These are phyloP conservation scores for Yponomeuta cagnagella DNA, from an alignment of 2,888 invertebrate genomes.

Conservation along the genomic window DNA sequence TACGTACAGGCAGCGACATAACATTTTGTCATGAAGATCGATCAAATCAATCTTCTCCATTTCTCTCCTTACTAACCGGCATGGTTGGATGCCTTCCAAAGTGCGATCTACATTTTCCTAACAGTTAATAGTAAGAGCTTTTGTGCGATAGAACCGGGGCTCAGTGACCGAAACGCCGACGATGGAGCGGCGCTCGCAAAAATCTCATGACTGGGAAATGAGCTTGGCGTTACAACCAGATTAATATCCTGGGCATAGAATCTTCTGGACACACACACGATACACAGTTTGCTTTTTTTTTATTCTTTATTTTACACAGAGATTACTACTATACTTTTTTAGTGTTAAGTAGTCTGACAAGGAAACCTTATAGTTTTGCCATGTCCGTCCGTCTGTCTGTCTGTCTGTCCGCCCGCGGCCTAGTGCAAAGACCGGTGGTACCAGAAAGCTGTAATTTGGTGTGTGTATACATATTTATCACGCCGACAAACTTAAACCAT, in stretches of 20 bases:
- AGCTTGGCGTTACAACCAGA: not conserved
- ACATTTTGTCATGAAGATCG: too few relatives aligned
- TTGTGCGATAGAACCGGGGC: not conserved
- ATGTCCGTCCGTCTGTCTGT: too few relatives aligned
- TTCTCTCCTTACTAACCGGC: not conserved
- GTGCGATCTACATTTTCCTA: not conserved
- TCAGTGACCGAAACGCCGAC: not conserved
- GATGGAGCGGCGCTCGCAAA: not conserved
- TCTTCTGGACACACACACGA: not conserved
- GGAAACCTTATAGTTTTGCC: too few relatives aligned
- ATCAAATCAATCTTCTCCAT: not conserved
- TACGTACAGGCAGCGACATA: too few relatives aligned
- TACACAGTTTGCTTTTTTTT: not conserved
- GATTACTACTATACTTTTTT: too few relatives aligned
- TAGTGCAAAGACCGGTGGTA: too few relatives aligned
- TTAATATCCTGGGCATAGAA: not conserved
- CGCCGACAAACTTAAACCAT: too few relatives aligned
- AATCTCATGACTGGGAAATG: slow-evolving; percentile 1
- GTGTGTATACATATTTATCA: too few relatives aligned
- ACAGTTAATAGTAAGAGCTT: not conserved
- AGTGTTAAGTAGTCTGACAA: too few relatives aligned
- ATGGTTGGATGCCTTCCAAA: not conserved
- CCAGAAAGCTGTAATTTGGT: too few relatives aligned
- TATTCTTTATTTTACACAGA: too few relatives aligned
- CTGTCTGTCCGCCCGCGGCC: too few relatives aligned